These are phyloP conservation scores for Meghimatium bilineatum DNA, from an alignment of 2,888 invertebrate genomes.

Conservation along the genomic window DNA sequence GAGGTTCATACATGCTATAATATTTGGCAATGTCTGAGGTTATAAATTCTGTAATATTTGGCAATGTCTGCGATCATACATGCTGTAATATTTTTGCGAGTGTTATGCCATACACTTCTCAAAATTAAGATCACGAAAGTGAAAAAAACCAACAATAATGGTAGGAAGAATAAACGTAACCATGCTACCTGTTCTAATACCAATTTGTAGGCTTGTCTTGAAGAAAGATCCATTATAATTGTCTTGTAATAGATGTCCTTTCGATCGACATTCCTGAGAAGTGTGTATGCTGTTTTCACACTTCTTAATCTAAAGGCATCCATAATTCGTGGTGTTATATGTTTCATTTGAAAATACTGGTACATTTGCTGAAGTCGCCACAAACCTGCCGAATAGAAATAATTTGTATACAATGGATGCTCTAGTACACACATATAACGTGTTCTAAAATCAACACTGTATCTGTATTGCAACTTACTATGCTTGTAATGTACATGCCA, in stretches of 20 bases:
- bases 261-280: conserved; percentile 59
- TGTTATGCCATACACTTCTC: too few species aligned
- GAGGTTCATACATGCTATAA: too few species aligned
- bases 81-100: too few species aligned
- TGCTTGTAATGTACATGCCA: too few species aligned
- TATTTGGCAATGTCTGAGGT: too few species aligned
- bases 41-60: too few species aligned
- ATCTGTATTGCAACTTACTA: too few species aligned
- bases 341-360: conserved; percentile 56
- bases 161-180: background rate
- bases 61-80: too few species aligned
- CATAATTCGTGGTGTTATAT: conserved; percentile 51
- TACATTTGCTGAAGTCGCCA: conserved; percentile 63
- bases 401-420: too few species aligned
- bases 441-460: too few species aligned
- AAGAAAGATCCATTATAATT: conserved; percentile 61
- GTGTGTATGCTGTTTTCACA: conserved; percentile 56
- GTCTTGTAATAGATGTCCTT: conserved; percentile 57
- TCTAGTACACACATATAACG: too few species aligned
- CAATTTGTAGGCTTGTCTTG: conserved; percentile 55
- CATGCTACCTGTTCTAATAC: conserved; percentile 61
- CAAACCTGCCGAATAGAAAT: conserved; percentile 54
- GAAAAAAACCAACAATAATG: background rate
- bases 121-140: too few species aligned
- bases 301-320: conserved; percentile 63